Evolutionary conservation across 2,888 invertebrate genomes (phyloP).

Genomic region (Branchinecta sandiegonensis): DNA sequence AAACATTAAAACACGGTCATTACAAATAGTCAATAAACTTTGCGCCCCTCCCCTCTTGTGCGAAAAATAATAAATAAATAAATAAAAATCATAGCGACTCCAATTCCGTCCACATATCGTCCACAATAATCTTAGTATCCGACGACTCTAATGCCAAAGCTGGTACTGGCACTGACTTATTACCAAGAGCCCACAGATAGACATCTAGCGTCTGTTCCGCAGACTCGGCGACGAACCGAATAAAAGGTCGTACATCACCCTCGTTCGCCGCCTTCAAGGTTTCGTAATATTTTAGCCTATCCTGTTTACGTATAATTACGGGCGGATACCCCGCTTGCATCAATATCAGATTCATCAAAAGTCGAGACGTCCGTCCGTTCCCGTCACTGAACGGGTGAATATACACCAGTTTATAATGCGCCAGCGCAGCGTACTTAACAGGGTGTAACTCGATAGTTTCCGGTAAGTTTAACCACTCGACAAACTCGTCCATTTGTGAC

Average conservation of each 20-base stretch:
- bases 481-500: slow-evolving; percentile 67
- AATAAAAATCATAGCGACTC: no score
- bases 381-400: slow-evolving; percentile 96
- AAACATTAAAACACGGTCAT: no score
- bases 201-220: slow-evolving; percentile 76
- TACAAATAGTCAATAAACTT: no score
- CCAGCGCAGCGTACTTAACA: slow-evolving; percentile 83
- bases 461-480: slow-evolving; percentile 85
- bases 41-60: no score
- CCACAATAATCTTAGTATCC: no score
- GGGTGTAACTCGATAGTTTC: slow-evolving; percentile 73
- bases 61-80: no score
- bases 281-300: slow-evolving; percentile 65
- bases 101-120: no score
- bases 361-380: slow-evolving; percentile 84
- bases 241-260: slow-evolving; percentile 88
- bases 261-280: slow-evolving; percentile 77
- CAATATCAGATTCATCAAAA: slow-evolving; percentile 88
- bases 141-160: slow-evolving; percentile 20
- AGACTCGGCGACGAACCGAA: slow-evolving; percentile 85
- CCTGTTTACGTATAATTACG: slow-evolving; percentile 77
- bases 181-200: slow-evolving; percentile 59
- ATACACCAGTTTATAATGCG: slow-evolving; percentile 90
- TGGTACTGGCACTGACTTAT: slow-evolving; percentile 20
- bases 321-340: slow-evolving; percentile 94